A percentile compares a stretch with the other conserved stretches of the same genome.
Conservation (phyloP, 2,888 invertebrate species). For the Drosophila diplacantha region DNA sequence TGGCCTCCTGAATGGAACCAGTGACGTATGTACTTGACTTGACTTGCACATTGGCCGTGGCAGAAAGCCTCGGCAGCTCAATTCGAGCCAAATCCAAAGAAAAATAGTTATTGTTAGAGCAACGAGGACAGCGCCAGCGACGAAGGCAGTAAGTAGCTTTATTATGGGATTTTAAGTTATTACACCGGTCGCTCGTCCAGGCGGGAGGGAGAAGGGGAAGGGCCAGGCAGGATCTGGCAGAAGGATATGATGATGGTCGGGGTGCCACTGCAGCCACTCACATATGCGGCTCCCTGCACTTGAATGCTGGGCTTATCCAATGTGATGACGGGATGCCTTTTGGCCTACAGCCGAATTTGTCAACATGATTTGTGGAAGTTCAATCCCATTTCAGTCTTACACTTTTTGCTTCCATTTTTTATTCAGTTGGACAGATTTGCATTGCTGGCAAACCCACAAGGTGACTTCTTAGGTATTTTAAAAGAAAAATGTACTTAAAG, state of each 20-base stretch:
- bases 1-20: conserved; percentile 41
- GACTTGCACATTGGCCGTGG: conserved; percentile 67
- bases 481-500: neutral
- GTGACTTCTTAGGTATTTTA: neutral
- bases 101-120: conserved; percentile 50
- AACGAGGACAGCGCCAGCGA: conserved; percentile 31
- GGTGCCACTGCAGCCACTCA: conserved; percentile 44
- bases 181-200: conserved; percentile 39
- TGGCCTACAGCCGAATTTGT: conserved; percentile 40
- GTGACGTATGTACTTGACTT: conserved; percentile 70
- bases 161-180: conserved; percentile 70
- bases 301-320: conserved; percentile 39
- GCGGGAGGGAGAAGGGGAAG: neutral
- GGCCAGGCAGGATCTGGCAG: conserved; percentile 22
- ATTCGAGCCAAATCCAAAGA: conserved; percentile 60
- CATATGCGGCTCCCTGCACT: conserved; percentile 50
- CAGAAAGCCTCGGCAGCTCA: conserved; percentile 51
- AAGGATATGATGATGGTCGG: conserved; percentile 15
- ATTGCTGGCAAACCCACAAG: neutral
- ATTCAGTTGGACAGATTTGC: neutral
- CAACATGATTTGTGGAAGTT: conserved; percentile 43
- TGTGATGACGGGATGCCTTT: conserved; percentile 43
- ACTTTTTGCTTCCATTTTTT: neutral
- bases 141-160: conserved; percentile 63
- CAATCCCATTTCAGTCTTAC: conserved; percentile 17